Base-by-base conservation (phyloP, 1,140 invertebrate genomes). In the Chionoecetes opilio region DNA sequence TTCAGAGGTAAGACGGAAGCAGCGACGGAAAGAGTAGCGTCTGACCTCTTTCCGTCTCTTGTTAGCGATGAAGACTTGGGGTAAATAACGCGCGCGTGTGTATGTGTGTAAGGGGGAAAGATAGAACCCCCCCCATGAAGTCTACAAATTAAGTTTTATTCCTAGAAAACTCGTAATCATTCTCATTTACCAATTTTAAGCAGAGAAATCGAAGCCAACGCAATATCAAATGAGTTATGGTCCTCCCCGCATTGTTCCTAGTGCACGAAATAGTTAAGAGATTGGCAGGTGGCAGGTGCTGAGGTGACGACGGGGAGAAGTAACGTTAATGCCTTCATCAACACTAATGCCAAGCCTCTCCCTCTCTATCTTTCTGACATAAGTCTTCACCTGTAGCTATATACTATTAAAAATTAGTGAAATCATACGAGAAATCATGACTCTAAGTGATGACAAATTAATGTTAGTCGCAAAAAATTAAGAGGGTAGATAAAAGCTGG, bases 41-140 rank as follows among this genome's bases (percentile, higher is more conserved):
- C 63, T 75, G 63, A 0, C n/a, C 63, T 75, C 63, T 75, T 17
- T 0, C n/a, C 63, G 63, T n/a, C 21, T 26, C n/a, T 75, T n/a
- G 63, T 75, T 75, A 26, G 63, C 63, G n/a, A 75, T 75, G 63
- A 75, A 17, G 21, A 75, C 63, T 17, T 75, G 21, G 3, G 6
- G 63, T 75, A 75, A 75, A 75, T 26, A 75, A 26, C n/a, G 63
- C n/a, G 63, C n/a, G 63, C n/a, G 63, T 75, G 63, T 75, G 63
- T 75, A 21, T 75, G 21, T n/a, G 63, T 75, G 21, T n/a, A 5
- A 21, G 63, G n/a, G n/a, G n/a, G n/a, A n/a, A n/a, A n/a, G n/a
- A n/a, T n/a, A n/a, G n/a, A n/a, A n/a, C n/a, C n/a, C n/a, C n/a
- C n/a, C n/a, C 9, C 38, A 41, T 41, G 14, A 41, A 6, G 38